phyloP scores from a whole-genome alignment of 2,797 vertebrate species.

The Ctenosaura bakeri region DNA sequence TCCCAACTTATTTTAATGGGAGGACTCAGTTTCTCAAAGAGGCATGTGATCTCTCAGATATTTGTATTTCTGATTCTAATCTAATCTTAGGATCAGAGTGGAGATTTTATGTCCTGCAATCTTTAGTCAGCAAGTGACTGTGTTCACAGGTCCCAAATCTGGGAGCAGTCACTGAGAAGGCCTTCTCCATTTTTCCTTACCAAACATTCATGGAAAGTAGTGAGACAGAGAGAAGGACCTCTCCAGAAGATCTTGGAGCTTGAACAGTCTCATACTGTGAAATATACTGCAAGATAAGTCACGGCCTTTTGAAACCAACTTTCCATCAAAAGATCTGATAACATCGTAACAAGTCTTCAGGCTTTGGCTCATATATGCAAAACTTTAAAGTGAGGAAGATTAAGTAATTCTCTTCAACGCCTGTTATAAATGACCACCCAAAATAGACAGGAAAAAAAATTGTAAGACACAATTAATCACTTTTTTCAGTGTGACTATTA shows the following conservation, averaged over 20 bases:
- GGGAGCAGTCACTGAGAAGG: too few species aligned
- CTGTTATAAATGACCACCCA: not conserved
- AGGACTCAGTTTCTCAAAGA: not conserved
- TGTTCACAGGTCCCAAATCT: not conserved
- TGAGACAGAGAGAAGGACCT: too few species aligned
- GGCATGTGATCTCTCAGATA: not conserved
- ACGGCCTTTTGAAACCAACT: not conserved
- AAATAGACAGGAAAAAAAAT: not conserved
- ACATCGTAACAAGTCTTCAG: not conserved
- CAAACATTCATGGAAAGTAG: too few species aligned
- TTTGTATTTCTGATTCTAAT: not conserved
- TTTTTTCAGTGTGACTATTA: not conserved
- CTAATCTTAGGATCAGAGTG: not conserved
- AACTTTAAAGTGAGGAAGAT: too few species aligned
- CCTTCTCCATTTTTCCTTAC: too few species aligned
- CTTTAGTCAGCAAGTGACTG: not conserved
- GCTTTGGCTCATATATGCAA: not conserved
- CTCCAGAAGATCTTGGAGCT: too few species aligned
- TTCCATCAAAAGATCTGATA: not conserved
- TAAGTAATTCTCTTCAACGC: not conserved
- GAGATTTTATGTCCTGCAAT: not conserved
- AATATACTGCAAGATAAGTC: not conserved
- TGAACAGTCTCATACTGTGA: not conserved
- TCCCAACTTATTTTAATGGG: not conserved
- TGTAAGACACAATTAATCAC: not conserved